Percentiles rank a stretch among this genome's conserved stretches.
Evolutionary conservation across 2,888 invertebrate genomes (phyloP).

Genomic region (Papilio gigon): DNA sequence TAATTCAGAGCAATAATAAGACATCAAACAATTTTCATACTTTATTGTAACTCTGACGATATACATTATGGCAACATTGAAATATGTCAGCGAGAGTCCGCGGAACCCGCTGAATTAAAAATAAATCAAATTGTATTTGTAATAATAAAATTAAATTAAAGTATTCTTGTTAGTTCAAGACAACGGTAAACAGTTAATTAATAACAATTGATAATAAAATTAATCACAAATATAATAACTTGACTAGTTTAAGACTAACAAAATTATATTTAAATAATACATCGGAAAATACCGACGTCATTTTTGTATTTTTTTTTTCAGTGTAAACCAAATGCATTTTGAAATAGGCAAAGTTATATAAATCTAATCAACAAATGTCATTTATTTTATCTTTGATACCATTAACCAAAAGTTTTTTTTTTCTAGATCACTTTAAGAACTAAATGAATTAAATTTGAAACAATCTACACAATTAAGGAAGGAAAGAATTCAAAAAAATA

Average conservation of each 20-base stretch:
- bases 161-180: constrained; percentile 33
- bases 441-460: not conserved
- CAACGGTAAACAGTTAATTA: constrained; percentile 29
- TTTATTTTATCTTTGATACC: not conserved
- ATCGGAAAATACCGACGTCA: not conserved
- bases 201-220: constrained; percentile 42
- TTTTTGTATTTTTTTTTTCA: not conserved
- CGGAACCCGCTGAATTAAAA: too few species aligned
- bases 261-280: constrained; percentile 19
- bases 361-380: not conserved
- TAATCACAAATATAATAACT: constrained; percentile 45
- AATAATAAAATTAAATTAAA: not conserved
- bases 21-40: constrained; percentile 14
- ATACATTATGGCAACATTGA: constrained; percentile 34
- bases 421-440: too few species aligned
- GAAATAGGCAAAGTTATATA: constrained; percentile 2
- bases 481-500: not conserved
- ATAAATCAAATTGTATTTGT: constrained; percentile 8
- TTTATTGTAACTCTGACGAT: constrained; percentile 38
- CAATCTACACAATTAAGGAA: not conserved
- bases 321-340: constrained; percentile 13
- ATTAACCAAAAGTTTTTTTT: not conserved
- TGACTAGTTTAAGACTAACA: constrained; percentile 44
- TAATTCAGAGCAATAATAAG: not conserved
- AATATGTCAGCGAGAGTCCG: not conserved